Base-by-base conservation (phyloP, 2,113 vertebrate genomes). In the Megalops atlanticus region DNA sequence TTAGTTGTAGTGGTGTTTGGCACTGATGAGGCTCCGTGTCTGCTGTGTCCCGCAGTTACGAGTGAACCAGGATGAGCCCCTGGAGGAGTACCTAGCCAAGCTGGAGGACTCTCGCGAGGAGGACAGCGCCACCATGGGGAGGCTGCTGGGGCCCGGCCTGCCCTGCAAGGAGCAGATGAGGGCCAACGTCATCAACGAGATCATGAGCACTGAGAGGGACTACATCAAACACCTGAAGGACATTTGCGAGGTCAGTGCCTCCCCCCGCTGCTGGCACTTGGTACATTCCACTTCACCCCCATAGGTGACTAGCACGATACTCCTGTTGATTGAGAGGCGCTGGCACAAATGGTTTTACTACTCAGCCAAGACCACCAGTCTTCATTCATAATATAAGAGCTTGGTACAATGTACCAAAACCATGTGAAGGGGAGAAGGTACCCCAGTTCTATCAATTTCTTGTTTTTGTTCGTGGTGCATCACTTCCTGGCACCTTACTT, bases 141-240 rank as follows among this genome's bases (percentile, higher is more conserved):
- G 91, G 5, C 85, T 93, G 64, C 87, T 95, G 31, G 95, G 95
- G 21, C 94, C 95, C 21, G 95, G 93, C 15, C 93, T 96, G 89
- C 96, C 94, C 85, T 96, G 95, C 89, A 97, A 97, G 86, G 97
- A 99, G 80, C 97, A 97, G 85, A 99, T 99, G 97, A 95, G 97
- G 82, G 95, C 96, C 86, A 98, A 98, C 0, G 97, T 99, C 84
- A 97, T 98, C 90, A 97, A 97, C 0, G 97, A 99, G 92, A 98
- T 99, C 90, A 96, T 99, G 90, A 97, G 95, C 92, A 99, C 97
- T 0, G 98, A 99, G 89, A 93, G 94, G 33, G 97, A 98, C 91
- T 99, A 99, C 91, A 98, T 98, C 92, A 98, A 98, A 87, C 97
- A 99, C 81, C 92, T 99, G 83, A 96, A 97, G 24, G 97, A 99